Evolutionary conservation across 2,888 invertebrate species (phyloP), one percentile per base, ranked within the genome.

Genomic region (Rambutsinella grinnellia): DNA sequence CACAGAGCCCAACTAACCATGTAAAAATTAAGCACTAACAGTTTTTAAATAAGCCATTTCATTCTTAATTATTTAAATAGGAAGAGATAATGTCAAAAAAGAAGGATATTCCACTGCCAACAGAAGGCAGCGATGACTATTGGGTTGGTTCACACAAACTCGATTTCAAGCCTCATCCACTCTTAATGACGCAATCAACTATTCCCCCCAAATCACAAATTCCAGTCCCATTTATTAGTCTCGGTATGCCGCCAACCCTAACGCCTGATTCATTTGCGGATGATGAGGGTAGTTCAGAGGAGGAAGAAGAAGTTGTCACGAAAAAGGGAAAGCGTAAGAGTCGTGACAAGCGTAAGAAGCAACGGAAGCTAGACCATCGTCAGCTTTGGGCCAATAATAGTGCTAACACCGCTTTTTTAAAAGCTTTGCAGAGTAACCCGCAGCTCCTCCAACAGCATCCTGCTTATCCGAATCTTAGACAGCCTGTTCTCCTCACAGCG

Each of bases 141-240:
- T 78, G 78, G 78, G 66, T 75, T 1, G 78, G 78, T 2, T 75
- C 78, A 3, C 66, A 78, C 27, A 69, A 65, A 47, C 54, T 78
- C 15, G 68, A 75, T 13, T 78, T 75, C 44, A 78, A 75, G 19
- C 78, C 78, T 2, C 75, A 78, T 51, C 78, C 78, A 2, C 70
- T 78, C 21, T 62, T 78, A 2, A 56, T 67, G 67, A 60, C 74
- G 3, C 54, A 60, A 2, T 67, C 67, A 0, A 27, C 24, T 26
- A 13, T 54, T 3, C 67, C 67, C 2, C n/a, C 5, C 17, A n/a
- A 27, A 2, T 2, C 63, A 1, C 74, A 74, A 54, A 74, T 66
- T 19, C 67, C 66, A 15, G 28, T 74, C 8, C 71, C 71, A 19
- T 24, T 63, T 10, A 61, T 74, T 28, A 61, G 54, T 17, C n/a